Evolutionary conservation across 2,888 invertebrate genomes (phyloP).

Genomic region (Acrobasis repandana): DNA sequence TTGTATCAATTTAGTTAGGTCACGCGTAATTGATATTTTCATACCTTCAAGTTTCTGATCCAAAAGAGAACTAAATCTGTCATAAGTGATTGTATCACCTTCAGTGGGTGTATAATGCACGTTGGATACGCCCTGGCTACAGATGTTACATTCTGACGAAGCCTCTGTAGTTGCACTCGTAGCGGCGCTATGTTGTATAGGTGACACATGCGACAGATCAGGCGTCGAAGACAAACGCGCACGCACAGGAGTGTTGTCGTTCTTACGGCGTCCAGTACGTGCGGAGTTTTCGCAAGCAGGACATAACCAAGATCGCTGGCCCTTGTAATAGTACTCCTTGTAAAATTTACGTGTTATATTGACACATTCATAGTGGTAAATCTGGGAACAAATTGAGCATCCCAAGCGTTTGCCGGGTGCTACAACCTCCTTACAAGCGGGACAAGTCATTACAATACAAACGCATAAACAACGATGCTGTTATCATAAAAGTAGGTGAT

Average conservation of each 20-base stretch:
- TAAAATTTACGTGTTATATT: background rate
- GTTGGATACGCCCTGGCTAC: background rate
- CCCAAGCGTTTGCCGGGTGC: background rate
- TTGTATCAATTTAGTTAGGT: background rate
- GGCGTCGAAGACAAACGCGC: background rate
- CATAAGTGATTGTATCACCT: background rate
- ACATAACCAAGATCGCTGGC: background rate
- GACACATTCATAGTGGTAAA: background rate
- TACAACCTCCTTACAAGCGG: background rate
- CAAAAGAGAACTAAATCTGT: background rate
- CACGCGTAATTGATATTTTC: slow-evolving; percentile 1
- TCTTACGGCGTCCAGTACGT: background rate
- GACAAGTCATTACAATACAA: slow-evolving; percentile 3
- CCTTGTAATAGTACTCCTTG: background rate
- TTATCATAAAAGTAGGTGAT: no score
- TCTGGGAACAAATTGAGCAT: background rate
- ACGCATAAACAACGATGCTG: no score
- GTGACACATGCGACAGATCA: background rate
- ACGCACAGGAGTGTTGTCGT: background rate
- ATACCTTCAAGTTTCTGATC: background rate
- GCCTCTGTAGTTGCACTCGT: background rate
- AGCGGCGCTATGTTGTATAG: background rate
- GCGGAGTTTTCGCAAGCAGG: background rate
- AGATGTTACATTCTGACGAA: no score
- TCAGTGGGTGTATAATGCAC: background rate